phyloP scores from a whole-genome alignment of 92 coral and sea anemone genomes.

The Epizoanthus scotinus region DNA sequence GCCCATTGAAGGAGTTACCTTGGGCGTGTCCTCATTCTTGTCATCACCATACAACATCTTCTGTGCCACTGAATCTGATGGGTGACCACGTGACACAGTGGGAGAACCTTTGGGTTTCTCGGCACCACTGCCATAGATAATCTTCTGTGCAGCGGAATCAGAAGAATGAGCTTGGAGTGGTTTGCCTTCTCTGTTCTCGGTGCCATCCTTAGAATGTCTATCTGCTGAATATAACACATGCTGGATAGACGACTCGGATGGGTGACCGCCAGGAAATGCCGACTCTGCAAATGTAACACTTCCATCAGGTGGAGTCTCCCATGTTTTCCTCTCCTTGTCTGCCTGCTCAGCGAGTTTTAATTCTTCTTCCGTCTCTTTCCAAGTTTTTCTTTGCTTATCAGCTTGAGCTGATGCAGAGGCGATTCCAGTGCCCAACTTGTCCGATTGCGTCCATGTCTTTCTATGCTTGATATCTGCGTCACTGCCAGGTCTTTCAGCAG shows the following conservation, averaged over 20 bases:
- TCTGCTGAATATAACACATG: slow-evolving; percentile 56
- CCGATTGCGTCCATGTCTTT: not conserved
- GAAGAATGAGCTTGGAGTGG: not conserved
- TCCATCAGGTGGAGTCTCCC: slow-evolving; percentile 67
- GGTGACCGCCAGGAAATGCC: slow-evolving; percentile 67
- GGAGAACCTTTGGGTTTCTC: not conserved
- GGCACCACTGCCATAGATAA: not conserved
- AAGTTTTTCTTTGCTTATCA: slow-evolving; percentile 51
- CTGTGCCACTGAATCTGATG: slow-evolving; percentile 62
- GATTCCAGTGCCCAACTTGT: not conserved
- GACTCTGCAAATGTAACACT: slow-evolving; percentile 60
- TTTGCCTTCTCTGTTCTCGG: not conserved
- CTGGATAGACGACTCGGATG: slow-evolving; percentile 82
- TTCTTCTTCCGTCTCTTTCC: slow-evolving; percentile 51
- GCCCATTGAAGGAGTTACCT: slow-evolving; percentile 27
- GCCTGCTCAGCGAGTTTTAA: slow-evolving; percentile 40
- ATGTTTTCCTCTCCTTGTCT: slow-evolving; percentile 58
- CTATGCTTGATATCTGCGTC: not conserved
- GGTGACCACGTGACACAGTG: slow-evolving; percentile 36
- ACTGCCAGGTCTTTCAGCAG: not conserved
- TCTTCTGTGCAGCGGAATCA: slow-evolving; percentile 20
- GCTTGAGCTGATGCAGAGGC: slow-evolving; percentile 7
- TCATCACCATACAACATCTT: slow-evolving; percentile 51
- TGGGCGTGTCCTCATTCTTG: not conserved
- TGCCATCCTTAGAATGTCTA: not conserved